Evolutionary conservation across 1,140 invertebrate genomes (phyloP).

Genomic region (Nomia melanderi): DNA sequence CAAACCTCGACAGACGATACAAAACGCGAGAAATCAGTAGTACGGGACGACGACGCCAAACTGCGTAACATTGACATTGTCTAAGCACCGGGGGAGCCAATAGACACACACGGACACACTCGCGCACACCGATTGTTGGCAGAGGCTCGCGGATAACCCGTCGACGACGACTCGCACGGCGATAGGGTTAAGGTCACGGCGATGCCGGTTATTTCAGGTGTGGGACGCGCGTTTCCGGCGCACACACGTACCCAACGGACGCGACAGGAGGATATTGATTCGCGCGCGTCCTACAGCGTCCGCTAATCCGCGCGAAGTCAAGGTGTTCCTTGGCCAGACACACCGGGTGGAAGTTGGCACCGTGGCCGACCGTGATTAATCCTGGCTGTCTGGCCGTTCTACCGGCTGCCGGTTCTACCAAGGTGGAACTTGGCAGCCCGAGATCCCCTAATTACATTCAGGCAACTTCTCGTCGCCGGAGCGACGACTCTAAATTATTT

Average conservation of each 20-base stretch:
- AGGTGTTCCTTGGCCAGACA: not conserved
- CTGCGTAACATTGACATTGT: slow-evolving; percentile 40
- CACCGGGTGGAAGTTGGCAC: not conserved
- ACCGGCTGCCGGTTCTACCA: too few species aligned
- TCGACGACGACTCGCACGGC: not conserved
- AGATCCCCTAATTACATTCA: not conserved
- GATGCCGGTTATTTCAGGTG: slow-evolving; percentile 23
- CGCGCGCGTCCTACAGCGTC: not conserved
- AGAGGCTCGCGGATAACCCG: slow-evolving; percentile 21
- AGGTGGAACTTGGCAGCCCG: not conserved
- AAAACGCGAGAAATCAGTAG: too few species aligned
- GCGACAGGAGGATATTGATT: not conserved
- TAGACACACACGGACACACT: slow-evolving; percentile 3
- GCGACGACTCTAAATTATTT: too few species aligned
- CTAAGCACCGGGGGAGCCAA: slow-evolving; percentile 14
- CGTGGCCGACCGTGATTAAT: not conserved
- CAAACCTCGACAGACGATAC: too few species aligned
- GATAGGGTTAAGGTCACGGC: slow-evolving; percentile 37
- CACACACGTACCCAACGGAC: not conserved
- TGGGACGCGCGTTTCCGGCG: not conserved
- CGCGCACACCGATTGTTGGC: slow-evolving; percentile 32
- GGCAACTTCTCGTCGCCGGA: not conserved
- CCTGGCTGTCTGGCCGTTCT: not conserved
- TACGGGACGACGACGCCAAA: too few species aligned
- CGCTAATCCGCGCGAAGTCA: not conserved